Conservation (phyloP, 2,888 invertebrate genomes). For the Oscheius myriophilus region DNA sequence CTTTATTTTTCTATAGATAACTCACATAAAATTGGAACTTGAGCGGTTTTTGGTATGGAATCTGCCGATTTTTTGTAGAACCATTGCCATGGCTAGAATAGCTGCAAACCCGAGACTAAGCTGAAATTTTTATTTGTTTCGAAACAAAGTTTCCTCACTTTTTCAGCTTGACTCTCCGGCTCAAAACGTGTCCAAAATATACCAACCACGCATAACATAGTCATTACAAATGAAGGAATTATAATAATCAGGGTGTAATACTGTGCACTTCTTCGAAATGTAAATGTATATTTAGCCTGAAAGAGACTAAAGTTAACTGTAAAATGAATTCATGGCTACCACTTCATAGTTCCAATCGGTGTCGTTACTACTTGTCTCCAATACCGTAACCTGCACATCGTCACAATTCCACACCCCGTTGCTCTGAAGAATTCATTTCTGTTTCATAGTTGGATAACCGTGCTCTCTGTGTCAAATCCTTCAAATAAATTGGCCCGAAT, state of each 20-base stretch:
- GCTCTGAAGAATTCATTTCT: slow-evolving; percentile 12
- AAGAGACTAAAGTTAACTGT: neutral
- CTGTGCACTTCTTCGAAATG: slow-evolving; percentile 12
- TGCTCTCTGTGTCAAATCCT: neutral
- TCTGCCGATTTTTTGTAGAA: slow-evolving; percentile 27
- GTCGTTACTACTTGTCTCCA: slow-evolving; percentile 11
- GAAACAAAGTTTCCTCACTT: neutral
- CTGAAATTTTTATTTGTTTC: slow-evolving; percentile 7
- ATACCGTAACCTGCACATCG: neutral
- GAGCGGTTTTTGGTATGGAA: slow-evolving; percentile 20
- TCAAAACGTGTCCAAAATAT: slow-evolving; percentile 20
- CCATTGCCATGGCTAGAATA: slow-evolving; percentile 26
- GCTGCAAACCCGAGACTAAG: slow-evolving; percentile 27
- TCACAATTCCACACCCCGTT: slow-evolving; percentile 23
- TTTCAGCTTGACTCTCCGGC: slow-evolving; percentile 8
- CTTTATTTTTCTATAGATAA: neutral
- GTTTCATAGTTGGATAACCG: neutral
- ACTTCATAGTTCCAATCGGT: slow-evolving; percentile 26
- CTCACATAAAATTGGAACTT: slow-evolving; percentile 27
- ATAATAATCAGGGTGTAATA: slow-evolving; percentile 16
- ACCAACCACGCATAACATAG: slow-evolving; percentile 20
- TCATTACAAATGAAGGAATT: slow-evolving; percentile 23
- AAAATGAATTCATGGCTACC: neutral
- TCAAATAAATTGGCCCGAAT: slow-evolving; percentile 8
- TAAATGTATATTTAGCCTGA: slow-evolving; percentile 11